Evolutionary conservation across 2,113 vertebrate genomes (phyloP).

Genomic region (Hydropotes inermis): DNA sequence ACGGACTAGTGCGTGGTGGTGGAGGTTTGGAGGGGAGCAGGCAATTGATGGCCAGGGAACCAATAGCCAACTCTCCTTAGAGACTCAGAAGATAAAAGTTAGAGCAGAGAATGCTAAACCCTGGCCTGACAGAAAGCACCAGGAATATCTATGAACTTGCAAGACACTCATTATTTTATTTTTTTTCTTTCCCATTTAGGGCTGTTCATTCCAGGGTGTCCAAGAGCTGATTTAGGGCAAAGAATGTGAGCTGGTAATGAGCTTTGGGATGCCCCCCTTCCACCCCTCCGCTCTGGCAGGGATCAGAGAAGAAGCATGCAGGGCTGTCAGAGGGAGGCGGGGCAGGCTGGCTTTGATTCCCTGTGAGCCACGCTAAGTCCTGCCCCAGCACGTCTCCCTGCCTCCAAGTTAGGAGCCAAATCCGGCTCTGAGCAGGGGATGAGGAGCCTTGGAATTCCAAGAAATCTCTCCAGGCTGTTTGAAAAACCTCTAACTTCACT

Average conservation of each 20-base stretch:
- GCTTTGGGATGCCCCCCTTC: neutral
- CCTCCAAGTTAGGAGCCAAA: conserved; percentile 35
- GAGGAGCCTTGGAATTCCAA: neutral
- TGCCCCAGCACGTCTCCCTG: neutral
- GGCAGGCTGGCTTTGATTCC: conserved; percentile 54
- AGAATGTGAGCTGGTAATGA: conserved; percentile 31
- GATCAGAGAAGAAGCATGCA: neutral
- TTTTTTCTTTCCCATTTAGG: conserved; percentile 19
- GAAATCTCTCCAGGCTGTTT: neutral
- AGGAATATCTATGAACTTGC: neutral
- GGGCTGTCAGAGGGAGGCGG: neutral
- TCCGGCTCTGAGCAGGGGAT: conserved; percentile 25
- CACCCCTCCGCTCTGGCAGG: neutral
- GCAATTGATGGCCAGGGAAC: neutral
- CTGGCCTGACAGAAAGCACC: neutral
- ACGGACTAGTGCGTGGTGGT: neutral
- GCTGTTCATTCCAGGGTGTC: neutral
- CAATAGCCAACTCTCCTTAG: neutral
- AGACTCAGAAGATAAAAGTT: conserved; percentile 19
- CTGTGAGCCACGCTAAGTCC: conserved; percentile 54
- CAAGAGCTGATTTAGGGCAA: conserved; percentile 27
- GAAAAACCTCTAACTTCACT: neutral
- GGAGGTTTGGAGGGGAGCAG: neutral
- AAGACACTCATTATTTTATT: conserved; percentile 14
- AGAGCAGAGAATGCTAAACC: neutral